These are phyloP conservation scores for Mnemiopsis leidyi DNA, from an alignment of 37 sponge, comb jelly and placozoan genomes.

Conservation along the genomic window DNA sequence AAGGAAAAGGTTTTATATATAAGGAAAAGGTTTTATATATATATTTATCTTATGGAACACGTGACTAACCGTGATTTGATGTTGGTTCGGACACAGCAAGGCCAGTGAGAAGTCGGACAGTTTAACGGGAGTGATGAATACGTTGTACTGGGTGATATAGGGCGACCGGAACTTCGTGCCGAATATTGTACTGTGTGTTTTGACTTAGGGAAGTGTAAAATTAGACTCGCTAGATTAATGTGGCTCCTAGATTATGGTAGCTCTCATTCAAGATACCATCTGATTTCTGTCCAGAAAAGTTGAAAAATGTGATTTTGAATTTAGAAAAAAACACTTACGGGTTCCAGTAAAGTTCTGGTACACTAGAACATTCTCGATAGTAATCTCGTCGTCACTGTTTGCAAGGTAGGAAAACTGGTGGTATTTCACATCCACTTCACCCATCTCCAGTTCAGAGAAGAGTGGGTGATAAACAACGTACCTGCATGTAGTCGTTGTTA, in stretches of 20 bases:
- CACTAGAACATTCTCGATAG: neutral
- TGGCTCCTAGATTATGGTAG: no score
- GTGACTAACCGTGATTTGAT: neutral
- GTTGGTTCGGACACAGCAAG: neutral
- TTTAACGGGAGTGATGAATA: neutral
- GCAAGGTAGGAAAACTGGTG: constrained; percentile 20
- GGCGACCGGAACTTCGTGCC: neutral
- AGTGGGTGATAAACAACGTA: constrained; percentile 16
- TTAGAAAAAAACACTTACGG: no score
- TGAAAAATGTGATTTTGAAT: no score
- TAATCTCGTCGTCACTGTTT: neutral
- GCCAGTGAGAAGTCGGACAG: neutral
- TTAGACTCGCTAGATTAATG: no score
- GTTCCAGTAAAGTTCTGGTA: neutral
- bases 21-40: no score
- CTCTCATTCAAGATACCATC: no score
- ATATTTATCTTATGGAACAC: no score
- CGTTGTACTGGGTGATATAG: neutral
- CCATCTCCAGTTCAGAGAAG: neutral
- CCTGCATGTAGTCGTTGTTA: neutral
- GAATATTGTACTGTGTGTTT: neutral
- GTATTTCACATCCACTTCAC: constrained; percentile 24
- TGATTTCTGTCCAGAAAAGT: no score
- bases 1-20: no score
- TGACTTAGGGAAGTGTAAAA: neutral